Base-by-base conservation (phyloP, 2,113 vertebrate species). In the Phrynocephalus versicolor region DNA sequence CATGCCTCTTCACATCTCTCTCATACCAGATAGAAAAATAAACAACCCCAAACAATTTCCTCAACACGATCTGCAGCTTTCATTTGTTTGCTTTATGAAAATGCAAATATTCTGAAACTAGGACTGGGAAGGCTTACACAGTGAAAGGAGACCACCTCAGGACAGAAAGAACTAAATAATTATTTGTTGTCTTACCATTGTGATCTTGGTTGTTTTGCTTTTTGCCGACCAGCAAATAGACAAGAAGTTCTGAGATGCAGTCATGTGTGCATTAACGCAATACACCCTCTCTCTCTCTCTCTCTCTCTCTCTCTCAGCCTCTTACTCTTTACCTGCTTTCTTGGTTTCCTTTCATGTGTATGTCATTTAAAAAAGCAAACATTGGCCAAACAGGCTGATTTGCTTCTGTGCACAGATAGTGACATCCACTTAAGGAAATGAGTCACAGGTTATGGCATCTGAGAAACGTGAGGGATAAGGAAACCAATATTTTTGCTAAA, bases 121-220 rank as follows among this genome's bases (percentile, higher is more conserved):
- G 74, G 1, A 41, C 60, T 85, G 51, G 87, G 73, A 67, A 72
- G 33, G 64, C 10, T 79, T 35, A 41, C 80, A 51, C 85, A 82
- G 51, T 80, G 14, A 83, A 87, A 45, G n/a, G 67, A 67, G 21
- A 57, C 23, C 0, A 0, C 85, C 18, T 64, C 85, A 92, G 84
- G 57, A 79, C 73, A 64, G 82, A 86, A 51, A 85, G 69, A 81
- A 57, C 19, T 72, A 86, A 51, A 85, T 65, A 81, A 57, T 37
- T 72, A 21, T n/a, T 14, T 25, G 78, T 64, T 91, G 85, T 85
- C 96, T 97, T 97, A 97, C 96, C 96, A 96, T 97, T 89, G 83
- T 91, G 93, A 73, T 82, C 92, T 92, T 88, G 92, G 90, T 94
- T 92, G 92, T 60, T 93, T 93, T 75, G 51, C 82, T 89, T 86